Base-by-base conservation (phyloP, 2,113 vertebrate species). In the Coryphaenoides rupestris region DNA sequence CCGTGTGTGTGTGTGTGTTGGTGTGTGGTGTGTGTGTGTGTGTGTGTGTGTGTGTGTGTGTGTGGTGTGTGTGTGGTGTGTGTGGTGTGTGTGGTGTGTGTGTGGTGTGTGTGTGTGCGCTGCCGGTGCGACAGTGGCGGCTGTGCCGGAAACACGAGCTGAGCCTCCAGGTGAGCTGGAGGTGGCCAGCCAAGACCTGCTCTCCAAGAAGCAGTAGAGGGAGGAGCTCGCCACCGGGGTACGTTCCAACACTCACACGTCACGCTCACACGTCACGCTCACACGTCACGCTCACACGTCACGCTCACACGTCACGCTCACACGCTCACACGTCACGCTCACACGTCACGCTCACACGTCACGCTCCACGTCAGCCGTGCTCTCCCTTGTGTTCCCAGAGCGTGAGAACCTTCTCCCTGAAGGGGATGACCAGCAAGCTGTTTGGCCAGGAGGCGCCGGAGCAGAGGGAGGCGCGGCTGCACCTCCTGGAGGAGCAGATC, bases 351-450 rank as follows among this genome's bases (percentile, higher is more conserved):
- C n/a, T n/a, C n/a, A n/a, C n/a, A n/a, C n/a, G n/a, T n/a, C n/a
- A n/a, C n/a, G n/a, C n/a, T n/a, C n/a, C n/a, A n/a, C n/a, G n/a
- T n/a, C n/a, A 55, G 53, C 12, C 1, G 16, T 0, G 21, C 4
- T 21, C 19, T 21, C 12, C 21, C 19, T 58, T 17, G 5, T 17
- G 24, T 59, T 21, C 55, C 66, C 76, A 98, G 95, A 96, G 94
- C 1, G 88, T 98, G 60, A 91, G 93, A 73, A 96, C 94, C 0
- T 98, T 98, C 83, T 98, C 96, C 46, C 83, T 98, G 59, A 98
- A 98, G 74, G 96, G 96, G 14, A 94, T 98, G 94, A 98, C 95
- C 74, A 96, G 91, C 84, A 98, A 98, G 80, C 92, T 98, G 17
- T 98, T 98, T 6, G 96, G 96, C 33, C 96, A 97, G 75, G 96